Conservation (phyloP, 2,888 invertebrate genomes). For the Yponomeuta sedellus region DNA sequence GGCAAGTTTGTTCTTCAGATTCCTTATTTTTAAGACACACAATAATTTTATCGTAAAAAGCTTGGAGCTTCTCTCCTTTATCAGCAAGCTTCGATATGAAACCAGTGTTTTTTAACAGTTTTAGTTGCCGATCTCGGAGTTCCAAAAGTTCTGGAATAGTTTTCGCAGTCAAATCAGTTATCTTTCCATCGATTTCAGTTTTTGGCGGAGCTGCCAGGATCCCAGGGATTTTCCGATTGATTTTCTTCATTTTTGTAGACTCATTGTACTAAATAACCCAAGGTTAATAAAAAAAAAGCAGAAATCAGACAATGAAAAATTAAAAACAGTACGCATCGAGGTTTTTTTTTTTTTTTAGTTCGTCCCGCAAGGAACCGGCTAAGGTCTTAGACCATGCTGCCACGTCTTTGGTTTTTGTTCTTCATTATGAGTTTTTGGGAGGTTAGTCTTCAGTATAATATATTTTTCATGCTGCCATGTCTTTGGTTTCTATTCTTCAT, state of each 20-base stretch:
- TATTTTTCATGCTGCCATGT: no score
- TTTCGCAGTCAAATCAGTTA: conserved; percentile 65
- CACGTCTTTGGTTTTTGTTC: no score
- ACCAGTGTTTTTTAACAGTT: conserved; percentile 68
- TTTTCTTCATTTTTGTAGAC: conserved; percentile 42
- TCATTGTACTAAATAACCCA: background rate
- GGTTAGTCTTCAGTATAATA: no score
- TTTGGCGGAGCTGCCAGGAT: conserved; percentile 55
- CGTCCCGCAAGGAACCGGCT: no score
- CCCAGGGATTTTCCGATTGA: conserved; percentile 67
- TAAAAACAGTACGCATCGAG: no score
- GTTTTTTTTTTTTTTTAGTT: no score
- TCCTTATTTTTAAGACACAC: conserved; percentile 64
- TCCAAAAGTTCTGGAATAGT: conserved; percentile 66
- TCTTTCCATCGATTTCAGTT: conserved; percentile 72
- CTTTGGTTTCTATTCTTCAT: no score
- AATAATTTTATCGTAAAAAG: conserved; percentile 62
- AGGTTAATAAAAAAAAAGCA: no score
- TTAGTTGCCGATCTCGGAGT: conserved; percentile 73
- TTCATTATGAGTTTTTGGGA: no score
- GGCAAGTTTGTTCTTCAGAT: conserved; percentile 68
- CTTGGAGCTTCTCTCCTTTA: conserved; percentile 75
- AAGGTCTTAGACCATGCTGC: no score
- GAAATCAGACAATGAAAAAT: background rate
- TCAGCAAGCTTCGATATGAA: conserved; percentile 76